Conservation (phyloP, 2,888 invertebrate species). For the Acrocera orbiculus region DNA sequence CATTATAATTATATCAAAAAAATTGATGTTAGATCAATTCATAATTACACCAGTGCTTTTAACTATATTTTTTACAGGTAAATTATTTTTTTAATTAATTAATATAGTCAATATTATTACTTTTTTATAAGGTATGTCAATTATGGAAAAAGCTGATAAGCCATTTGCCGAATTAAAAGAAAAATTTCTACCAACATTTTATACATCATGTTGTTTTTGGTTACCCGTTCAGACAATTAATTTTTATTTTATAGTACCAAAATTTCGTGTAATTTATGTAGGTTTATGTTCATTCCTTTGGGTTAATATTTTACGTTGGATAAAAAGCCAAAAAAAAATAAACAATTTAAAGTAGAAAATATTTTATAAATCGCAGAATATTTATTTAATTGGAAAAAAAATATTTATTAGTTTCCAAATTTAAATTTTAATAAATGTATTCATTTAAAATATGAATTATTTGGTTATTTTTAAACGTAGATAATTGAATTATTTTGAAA, state of each 20-base stretch:
- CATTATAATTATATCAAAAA: constrained; percentile 42
- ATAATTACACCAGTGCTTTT: constrained; percentile 55
- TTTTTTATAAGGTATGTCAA: constrained; percentile 46
- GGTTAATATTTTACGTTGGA: constrained; percentile 70
- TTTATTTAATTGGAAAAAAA: no score
- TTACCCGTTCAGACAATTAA: constrained; percentile 64
- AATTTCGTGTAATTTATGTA: constrained; percentile 60
- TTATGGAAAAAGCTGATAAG: constrained; percentile 53
- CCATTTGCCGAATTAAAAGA: constrained; percentile 49
- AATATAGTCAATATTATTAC: background rate
- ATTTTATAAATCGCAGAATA: no score
- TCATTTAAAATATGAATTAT: no score
- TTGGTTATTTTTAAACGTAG: no score
- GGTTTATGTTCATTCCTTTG: constrained; percentile 61
- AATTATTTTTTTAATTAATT: constrained; percentile 13
- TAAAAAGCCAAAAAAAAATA: constrained; percentile 39
- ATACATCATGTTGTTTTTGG: constrained; percentile 69
- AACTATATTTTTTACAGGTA: constrained; percentile 52
- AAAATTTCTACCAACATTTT: constrained; percentile 53
- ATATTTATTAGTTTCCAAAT: no score
- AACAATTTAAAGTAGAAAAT: no score
- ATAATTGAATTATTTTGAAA: no score
- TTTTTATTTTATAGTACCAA: constrained; percentile 52
- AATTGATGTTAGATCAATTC: constrained; percentile 59
- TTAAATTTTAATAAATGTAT: no score